These are phyloP conservation scores for Drosophila setifemur DNA, from an alignment of 1,140 invertebrate genomes.

Conservation along the genomic window DNA sequence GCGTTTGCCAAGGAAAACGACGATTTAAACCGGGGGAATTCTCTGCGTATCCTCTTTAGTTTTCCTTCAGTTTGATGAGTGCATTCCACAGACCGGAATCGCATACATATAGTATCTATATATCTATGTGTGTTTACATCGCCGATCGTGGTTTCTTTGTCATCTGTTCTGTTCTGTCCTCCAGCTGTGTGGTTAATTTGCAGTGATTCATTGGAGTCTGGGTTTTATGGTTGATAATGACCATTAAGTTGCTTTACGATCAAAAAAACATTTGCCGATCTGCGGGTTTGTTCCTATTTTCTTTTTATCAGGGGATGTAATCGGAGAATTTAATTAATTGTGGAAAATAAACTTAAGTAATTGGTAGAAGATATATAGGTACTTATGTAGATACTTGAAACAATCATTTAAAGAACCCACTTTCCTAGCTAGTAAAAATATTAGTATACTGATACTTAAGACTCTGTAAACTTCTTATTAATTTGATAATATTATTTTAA, in stretches of 20 bases:
- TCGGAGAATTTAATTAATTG: too few species aligned
- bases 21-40: constrained; percentile 44
- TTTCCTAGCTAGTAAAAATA: too few species aligned
- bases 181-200: constrained; percentile 13
- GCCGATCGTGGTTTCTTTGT: constrained; percentile 23
- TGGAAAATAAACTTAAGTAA: too few species aligned
- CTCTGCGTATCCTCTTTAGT: constrained; percentile 4
- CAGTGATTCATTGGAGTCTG: constrained; percentile 27
- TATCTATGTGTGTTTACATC: neutral
- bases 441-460: too few species aligned
- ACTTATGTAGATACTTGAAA: too few species aligned
- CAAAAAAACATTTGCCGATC: too few species aligned
- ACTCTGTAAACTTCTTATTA: neutral
- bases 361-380: too few species aligned
- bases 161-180: neutral
- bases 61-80: constrained; percentile 3
- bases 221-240: neutral
- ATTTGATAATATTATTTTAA: too few species aligned
- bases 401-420: too few species aligned
- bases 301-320: too few species aligned
- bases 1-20: constrained; percentile 42
- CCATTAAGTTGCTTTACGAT: constrained; percentile 13
- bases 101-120: neutral
- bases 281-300: too few species aligned
- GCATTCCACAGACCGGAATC: constrained; percentile 32